A percentile compares a stretch with the other conserved stretches of the same genome.
Conservation (phyloP, 2,113 vertebrate species). For the Lethenteron camtschaticum region DNA sequence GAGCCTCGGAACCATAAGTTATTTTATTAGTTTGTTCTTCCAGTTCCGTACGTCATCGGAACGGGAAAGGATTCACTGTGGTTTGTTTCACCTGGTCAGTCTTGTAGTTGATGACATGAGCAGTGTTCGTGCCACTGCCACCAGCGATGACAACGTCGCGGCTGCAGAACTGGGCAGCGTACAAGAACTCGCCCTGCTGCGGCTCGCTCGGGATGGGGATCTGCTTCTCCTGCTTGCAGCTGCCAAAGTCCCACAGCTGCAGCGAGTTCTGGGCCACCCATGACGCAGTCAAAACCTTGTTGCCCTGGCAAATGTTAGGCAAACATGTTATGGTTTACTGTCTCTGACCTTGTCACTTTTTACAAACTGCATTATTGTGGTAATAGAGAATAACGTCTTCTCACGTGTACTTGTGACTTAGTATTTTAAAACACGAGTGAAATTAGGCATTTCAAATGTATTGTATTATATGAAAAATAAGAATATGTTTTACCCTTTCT, state of each 20-base stretch:
- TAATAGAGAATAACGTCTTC: too few relatives aligned
- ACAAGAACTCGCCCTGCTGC: slow-evolving; percentile 14
- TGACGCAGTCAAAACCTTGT: slow-evolving; percentile 11
- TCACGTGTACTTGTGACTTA: too few relatives aligned
- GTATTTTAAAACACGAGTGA: too few relatives aligned
- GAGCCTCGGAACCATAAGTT: background rate
- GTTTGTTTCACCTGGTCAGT: slow-evolving; percentile 12
- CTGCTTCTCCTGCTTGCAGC: slow-evolving; percentile 9
- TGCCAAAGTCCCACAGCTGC: slow-evolving; percentile 15
- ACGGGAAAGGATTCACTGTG: background rate
- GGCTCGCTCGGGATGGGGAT: slow-evolving; percentile 11
- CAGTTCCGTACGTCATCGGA: background rate
- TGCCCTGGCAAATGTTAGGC: slow-evolving; percentile 4
- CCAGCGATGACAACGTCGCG: slow-evolving; percentile 10
- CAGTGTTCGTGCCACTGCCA: slow-evolving; percentile 13
- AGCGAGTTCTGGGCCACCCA: slow-evolving; percentile 14
- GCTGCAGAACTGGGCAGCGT: slow-evolving; percentile 12
- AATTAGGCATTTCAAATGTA: too few relatives aligned
- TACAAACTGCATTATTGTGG: background rate
- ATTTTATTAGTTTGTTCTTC: too few relatives aligned
- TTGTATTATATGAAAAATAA: too few relatives aligned
- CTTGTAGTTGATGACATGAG: slow-evolving; percentile 9
- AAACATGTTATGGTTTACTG: background rate
- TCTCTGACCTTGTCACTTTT: background rate
- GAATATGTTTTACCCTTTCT: too few relatives aligned